A percentile compares a stretch with the other conserved stretches of the same genome.
Conservation (phyloP, 2,113 vertebrate species). For the Gopherus evgoodei region DNA sequence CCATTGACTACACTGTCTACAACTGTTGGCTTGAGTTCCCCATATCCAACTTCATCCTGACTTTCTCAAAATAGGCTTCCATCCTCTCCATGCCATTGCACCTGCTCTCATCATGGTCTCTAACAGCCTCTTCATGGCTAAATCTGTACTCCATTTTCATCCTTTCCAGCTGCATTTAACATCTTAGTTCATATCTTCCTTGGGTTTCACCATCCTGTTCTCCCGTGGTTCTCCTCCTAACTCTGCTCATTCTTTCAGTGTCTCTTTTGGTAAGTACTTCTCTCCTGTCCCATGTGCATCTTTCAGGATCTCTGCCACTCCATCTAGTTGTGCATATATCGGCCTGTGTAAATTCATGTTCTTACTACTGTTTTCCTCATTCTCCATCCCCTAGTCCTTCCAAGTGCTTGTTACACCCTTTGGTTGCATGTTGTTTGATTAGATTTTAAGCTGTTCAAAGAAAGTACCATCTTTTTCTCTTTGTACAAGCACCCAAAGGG, state of each 20-base stretch:
- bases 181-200: not conserved
- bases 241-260: not conserved
- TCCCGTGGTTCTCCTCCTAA: too few relatives aligned
- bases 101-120: too few relatives aligned
- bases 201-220: too few relatives aligned
- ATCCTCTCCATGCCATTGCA: too few relatives aligned
- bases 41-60: too few relatives aligned
- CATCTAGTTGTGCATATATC: not conserved
- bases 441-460: not conserved
- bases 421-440: not conserved
- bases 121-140: too few relatives aligned
- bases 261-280: not conserved
- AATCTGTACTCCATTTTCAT: not conserved
- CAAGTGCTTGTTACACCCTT: not conserved
- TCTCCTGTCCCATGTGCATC: not conserved
- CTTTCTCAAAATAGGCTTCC: too few relatives aligned
- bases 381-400: not conserved
- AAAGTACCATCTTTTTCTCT: too few relatives aligned
- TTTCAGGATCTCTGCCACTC: not conserved
- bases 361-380: not conserved
- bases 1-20: too few relatives aligned
- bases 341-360: accelerated
- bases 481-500: too few relatives aligned
- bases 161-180: not conserved
- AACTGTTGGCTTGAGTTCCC: too few relatives aligned